phyloP scores from a whole-genome alignment of 2,888 invertebrate genomes.

The Linyphia triangularis region DNA sequence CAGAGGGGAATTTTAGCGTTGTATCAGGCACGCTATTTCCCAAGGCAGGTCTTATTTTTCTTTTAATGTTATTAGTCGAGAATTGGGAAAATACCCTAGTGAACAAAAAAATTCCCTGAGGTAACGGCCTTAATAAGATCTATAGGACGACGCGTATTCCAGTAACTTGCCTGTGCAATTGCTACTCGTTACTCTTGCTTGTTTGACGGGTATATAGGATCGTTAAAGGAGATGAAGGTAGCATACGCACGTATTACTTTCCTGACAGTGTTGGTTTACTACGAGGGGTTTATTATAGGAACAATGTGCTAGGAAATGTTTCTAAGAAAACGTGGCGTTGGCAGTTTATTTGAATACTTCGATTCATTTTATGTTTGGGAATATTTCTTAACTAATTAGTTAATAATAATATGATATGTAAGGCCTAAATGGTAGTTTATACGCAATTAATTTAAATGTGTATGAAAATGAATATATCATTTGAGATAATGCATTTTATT shows the following conservation, averaged over 20 bases:
- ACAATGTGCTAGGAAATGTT: neutral
- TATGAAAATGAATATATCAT: too few relatives aligned
- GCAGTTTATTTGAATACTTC: too few relatives aligned
- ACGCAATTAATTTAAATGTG: too few relatives aligned
- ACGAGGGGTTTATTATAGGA: neutral
- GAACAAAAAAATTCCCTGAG: conserved; percentile 43
- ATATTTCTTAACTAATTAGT: too few relatives aligned
- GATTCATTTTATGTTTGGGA: too few relatives aligned
- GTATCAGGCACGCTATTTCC: conserved; percentile 15
- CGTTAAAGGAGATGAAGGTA: conserved; percentile 35
- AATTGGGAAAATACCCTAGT: conserved; percentile 62
- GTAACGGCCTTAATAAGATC: conserved; percentile 56
- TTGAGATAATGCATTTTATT: too few relatives aligned
- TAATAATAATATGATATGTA: too few relatives aligned
- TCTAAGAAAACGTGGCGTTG: too few relatives aligned
- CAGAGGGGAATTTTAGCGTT: conserved; percentile 32
- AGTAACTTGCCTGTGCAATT: conserved; percentile 37
- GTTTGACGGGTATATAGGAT: conserved; percentile 47
- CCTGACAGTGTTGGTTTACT: conserved; percentile 5
- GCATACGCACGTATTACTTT: conserved; percentile 37
- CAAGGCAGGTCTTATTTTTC: conserved; percentile 40
- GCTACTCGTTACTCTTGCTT: conserved; percentile 54
- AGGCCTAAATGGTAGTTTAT: too few relatives aligned
- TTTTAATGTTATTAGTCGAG: conserved; percentile 60
- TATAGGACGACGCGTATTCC: conserved; percentile 38